Evolutionary conservation across 2,797 vertebrate genomes (phyloP).

Genomic region (Halcyon leucocephala): DNA sequence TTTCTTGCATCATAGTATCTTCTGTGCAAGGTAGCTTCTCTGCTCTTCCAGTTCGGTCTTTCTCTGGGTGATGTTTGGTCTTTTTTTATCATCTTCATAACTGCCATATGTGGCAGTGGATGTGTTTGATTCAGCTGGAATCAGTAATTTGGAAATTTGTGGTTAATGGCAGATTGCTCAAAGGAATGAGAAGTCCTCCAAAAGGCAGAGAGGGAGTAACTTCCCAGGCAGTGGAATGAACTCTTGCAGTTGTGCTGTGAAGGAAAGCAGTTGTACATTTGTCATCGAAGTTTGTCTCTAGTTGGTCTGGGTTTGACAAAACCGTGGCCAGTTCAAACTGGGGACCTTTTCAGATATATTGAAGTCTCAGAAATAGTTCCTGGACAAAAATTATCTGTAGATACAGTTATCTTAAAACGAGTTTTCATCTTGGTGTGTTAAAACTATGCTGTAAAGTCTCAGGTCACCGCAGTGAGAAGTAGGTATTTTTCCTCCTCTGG

Average conservation of each 20-base stretch:
- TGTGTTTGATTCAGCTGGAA: neutral
- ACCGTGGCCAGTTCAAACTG: rapidly evolving
- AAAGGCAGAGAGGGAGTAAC: neutral
- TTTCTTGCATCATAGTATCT: neutral
- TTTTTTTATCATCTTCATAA: neutral
- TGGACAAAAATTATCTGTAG: neutral
- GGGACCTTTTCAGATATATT: no score
- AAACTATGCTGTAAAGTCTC: neutral
- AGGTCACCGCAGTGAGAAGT: neutral
- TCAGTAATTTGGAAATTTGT: neutral
- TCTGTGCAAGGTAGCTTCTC: neutral
- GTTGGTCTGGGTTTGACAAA: neutral
- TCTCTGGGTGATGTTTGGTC: neutral
- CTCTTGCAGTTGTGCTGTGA: neutral
- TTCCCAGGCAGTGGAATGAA: neutral
- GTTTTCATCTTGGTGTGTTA: neutral
- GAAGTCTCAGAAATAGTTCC: neutral
- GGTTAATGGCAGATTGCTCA: neutral
- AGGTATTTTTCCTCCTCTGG: neutral
- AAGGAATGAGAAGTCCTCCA: neutral
- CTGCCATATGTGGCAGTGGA: neutral
- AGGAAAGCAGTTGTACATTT: neutral
- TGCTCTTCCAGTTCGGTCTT: neutral
- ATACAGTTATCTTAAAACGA: neutral
- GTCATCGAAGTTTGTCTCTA: neutral